Evolutionary conservation across 2,113 vertebrate species (phyloP).

Genomic region (Amblyopsis rosae): DNA sequence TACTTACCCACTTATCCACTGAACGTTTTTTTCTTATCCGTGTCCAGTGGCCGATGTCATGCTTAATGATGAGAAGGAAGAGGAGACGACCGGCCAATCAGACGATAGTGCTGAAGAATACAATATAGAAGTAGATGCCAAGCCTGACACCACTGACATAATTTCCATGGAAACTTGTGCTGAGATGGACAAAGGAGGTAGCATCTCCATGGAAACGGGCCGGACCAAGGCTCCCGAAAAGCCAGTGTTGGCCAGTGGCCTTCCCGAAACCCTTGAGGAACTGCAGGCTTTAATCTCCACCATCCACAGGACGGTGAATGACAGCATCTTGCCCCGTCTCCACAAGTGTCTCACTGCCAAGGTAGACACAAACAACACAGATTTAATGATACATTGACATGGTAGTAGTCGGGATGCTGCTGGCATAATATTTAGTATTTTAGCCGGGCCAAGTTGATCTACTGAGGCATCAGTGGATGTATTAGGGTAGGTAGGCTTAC

Average conservation of each 20-base stretch:
- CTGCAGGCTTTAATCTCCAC: conserved; percentile 81
- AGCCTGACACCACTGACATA: conserved; percentile 4
- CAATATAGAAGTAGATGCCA: conserved; percentile 22
- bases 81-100: neutral
- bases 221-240: conserved; percentile 18
- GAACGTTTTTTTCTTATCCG: neutral
- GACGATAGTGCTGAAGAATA: neutral
- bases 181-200: conserved; percentile 40
- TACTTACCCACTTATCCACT: neutral
- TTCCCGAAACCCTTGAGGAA: conserved; percentile 84
- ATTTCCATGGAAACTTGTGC: conserved; percentile 38
- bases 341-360: conserved; percentile 91
- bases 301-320: conserved; percentile 84
- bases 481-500: no score
- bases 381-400: neutral
- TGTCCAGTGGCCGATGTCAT: conserved; percentile 58
- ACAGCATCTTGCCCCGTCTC: conserved; percentile 86
- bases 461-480: no score
- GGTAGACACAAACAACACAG: conserved; percentile 67
- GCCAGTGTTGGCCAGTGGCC: conserved; percentile 61
- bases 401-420: no score
- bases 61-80: conserved; percentile 18
- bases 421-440: no score
- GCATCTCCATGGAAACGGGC: conserved; percentile 67
- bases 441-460: no score